These are phyloP conservation scores for Caenorhabditis doughertyi DNA, from an alignment of 2,888 invertebrate species.

Conservation along the genomic window DNA sequence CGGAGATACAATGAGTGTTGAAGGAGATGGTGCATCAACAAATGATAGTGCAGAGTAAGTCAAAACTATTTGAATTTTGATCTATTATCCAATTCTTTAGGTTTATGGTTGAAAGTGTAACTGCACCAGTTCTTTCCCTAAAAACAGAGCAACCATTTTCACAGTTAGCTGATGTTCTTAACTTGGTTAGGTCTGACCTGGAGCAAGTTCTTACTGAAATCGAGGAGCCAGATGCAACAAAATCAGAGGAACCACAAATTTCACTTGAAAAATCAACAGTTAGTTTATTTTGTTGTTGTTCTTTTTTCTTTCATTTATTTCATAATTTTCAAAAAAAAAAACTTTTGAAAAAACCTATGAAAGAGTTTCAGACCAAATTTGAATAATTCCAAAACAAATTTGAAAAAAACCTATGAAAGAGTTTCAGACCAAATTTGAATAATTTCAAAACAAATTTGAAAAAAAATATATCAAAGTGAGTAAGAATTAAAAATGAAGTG, in stretches of 20 bases:
- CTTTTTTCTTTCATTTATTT: neutral
- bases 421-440: slow-evolving; percentile 47
- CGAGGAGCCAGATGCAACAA: slow-evolving; percentile 64
- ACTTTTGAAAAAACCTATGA: neutral
- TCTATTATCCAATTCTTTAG: slow-evolving; percentile 16
- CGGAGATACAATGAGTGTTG: slow-evolving; percentile 61
- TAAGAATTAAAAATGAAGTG: slow-evolving; percentile 39
- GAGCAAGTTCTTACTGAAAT: slow-evolving; percentile 74
- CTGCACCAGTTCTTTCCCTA: slow-evolving; percentile 31
- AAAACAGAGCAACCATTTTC: slow-evolving; percentile 64
- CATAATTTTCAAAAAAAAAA: neutral
- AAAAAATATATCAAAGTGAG: slow-evolving; percentile 24
- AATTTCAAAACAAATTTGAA: slow-evolving; percentile 11
- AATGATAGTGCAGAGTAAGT: slow-evolving; percentile 41
- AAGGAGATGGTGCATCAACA: slow-evolving; percentile 42
- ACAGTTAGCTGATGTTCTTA: slow-evolving; percentile 69
- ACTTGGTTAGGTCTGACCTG: slow-evolving; percentile 73
- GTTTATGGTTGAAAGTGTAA: slow-evolving; percentile 43
- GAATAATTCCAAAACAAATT: slow-evolving; percentile 12
- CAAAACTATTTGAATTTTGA: neutral
- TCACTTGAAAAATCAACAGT: slow-evolving; percentile 61
- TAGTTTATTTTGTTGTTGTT: slow-evolving; percentile 13
- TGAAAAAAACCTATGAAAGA: neutral
- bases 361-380: slow-evolving; percentile 38
- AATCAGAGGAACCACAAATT: slow-evolving; percentile 26